These are phyloP conservation scores for Steinernema hermaphroditum DNA, from an alignment of 2,888 invertebrate species.

Conservation along the genomic window DNA sequence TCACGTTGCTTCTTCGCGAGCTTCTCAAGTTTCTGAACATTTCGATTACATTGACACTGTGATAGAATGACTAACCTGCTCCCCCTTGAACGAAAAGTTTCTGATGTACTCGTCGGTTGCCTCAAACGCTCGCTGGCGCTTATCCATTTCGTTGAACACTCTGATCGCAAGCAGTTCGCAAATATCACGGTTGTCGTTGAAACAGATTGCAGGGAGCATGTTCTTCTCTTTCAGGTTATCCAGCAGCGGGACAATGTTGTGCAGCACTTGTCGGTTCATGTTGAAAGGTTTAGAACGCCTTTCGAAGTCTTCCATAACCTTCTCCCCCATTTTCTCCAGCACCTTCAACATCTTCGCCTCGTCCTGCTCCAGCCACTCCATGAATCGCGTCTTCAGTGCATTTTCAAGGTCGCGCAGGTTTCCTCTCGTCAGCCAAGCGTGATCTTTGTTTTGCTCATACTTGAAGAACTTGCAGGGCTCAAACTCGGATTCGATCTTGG, in stretches of 20 bases:
- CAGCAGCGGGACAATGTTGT: slow-evolving; percentile 58
- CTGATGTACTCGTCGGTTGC: slow-evolving; percentile 59
- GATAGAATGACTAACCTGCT: slow-evolving; percentile 42
- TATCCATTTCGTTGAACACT: slow-evolving; percentile 53
- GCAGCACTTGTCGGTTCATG: slow-evolving; percentile 48
- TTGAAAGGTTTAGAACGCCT: slow-evolving; percentile 56
- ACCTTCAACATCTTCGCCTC: slow-evolving; percentile 51
- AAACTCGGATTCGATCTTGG: slow-evolving; percentile 54
- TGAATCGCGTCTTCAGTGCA: slow-evolving; percentile 57
- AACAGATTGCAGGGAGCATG: slow-evolving; percentile 63
- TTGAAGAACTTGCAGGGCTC: slow-evolving; percentile 61
- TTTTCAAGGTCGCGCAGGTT: slow-evolving; percentile 55
- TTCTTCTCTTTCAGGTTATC: slow-evolving; percentile 56
- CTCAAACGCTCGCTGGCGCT: slow-evolving; percentile 53
- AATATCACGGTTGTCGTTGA: slow-evolving; percentile 63
- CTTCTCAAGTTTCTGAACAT: slow-evolving; percentile 54
- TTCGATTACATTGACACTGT: background rate
- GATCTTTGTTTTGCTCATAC: slow-evolving; percentile 38
- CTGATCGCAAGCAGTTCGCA: slow-evolving; percentile 58
- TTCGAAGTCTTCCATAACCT: slow-evolving; percentile 48
- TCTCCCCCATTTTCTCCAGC: slow-evolving; percentile 45
- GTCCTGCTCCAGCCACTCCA: slow-evolving; percentile 62
- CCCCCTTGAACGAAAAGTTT: slow-evolving; percentile 60
- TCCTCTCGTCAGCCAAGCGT: slow-evolving; percentile 58
- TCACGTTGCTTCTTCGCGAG: slow-evolving; percentile 62